Evolutionary conservation across 2,113 vertebrate genomes (phyloP).

Genomic region (Carassius gibelio): DNA sequence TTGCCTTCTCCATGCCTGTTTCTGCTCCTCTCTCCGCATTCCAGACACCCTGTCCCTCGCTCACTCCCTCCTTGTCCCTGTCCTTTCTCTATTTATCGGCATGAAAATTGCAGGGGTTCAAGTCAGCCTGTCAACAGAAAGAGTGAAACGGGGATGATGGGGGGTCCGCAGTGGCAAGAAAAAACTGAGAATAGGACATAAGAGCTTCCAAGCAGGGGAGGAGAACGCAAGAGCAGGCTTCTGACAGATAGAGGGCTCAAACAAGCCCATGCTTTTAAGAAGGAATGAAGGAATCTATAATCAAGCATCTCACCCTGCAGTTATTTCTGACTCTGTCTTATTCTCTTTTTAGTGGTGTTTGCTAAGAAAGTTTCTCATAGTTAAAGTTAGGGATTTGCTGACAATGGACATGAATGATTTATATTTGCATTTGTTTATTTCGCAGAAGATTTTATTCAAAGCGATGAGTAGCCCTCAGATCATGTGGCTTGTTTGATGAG

Average conservation of each 20-base stretch:
- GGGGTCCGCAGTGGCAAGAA: slow-evolving; percentile 35
- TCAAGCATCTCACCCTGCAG: slow-evolving; percentile 15
- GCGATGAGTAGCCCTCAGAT: neutral
- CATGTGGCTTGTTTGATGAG: neutral
- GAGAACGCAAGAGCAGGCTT: slow-evolving; percentile 63
- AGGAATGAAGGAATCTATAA: slow-evolving; percentile 18
- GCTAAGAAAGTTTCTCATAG: neutral
- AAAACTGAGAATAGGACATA: slow-evolving; percentile 52
- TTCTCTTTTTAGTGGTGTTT: slow-evolving; percentile 2
- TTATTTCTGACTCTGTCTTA: slow-evolving; percentile 15
- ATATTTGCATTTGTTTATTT: neutral
- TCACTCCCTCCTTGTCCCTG: slow-evolving; percentile 4
- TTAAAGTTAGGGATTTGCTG: neutral
- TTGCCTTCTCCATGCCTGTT: slow-evolving; percentile 67
- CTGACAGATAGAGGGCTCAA: slow-evolving; percentile 68
- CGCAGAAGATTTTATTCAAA: neutral
- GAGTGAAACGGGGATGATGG: slow-evolving; percentile 41
- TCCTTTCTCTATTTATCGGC: slow-evolving; percentile 62
- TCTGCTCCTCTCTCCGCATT: slow-evolving; percentile 61
- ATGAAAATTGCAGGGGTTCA: slow-evolving; percentile 75
- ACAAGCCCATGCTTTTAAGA: slow-evolving; percentile 21
- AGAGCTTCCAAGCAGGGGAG: slow-evolving; percentile 13
- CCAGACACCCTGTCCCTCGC: slow-evolving; percentile 60
- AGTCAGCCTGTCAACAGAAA: slow-evolving; percentile 70
- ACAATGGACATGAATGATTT: neutral